Percentiles rank a stretch among this genome's conserved stretches.
phyloP scores from a whole-genome alignment of 92 coral and sea anemone species.

The Porites evermanni region DNA sequence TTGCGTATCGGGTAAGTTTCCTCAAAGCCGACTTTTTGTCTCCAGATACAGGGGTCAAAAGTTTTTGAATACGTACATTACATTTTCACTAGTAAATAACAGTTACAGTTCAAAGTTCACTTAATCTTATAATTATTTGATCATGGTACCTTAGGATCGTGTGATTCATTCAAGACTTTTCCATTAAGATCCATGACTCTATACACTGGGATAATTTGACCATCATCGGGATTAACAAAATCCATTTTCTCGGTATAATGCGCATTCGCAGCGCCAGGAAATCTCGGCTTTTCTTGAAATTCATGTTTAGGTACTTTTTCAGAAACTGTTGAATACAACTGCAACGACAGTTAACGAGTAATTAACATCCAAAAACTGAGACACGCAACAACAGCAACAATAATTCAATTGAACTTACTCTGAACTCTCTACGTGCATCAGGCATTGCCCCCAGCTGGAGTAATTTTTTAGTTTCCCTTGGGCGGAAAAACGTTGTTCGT shows the following conservation, averaged over 20 bases:
- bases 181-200: slow-evolving; percentile 98
- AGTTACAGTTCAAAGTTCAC: too few species aligned
- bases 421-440: neutral
- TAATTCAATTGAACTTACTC: slow-evolving; percentile 37
- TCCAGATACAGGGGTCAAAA: too few species aligned
- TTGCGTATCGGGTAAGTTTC: too few species aligned
- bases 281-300: slow-evolving; percentile 82
- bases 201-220: slow-evolving; percentile 85
- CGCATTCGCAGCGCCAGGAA: slow-evolving; percentile 90
- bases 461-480: slow-evolving; percentile 16
- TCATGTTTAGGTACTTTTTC: slow-evolving; percentile 39
- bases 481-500: slow-evolving; percentile 37
- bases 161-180: slow-evolving; percentile 74
- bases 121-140: too few species aligned
- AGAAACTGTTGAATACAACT: slow-evolving; percentile 20
- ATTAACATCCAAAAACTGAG: neutral
- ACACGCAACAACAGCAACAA: neutral
- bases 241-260: slow-evolving; percentile 82
- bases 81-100: too few species aligned
- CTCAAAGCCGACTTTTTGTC: too few species aligned
- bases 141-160: slow-evolving; percentile 87
- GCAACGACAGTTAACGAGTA: neutral
- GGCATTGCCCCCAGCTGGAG: slow-evolving; percentile 59
- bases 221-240: slow-evolving; percentile 76
- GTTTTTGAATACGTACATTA: too few species aligned